phyloP scores from a whole-genome alignment of 2,113 vertebrate species.

The Triplophysa siluroides region DNA sequence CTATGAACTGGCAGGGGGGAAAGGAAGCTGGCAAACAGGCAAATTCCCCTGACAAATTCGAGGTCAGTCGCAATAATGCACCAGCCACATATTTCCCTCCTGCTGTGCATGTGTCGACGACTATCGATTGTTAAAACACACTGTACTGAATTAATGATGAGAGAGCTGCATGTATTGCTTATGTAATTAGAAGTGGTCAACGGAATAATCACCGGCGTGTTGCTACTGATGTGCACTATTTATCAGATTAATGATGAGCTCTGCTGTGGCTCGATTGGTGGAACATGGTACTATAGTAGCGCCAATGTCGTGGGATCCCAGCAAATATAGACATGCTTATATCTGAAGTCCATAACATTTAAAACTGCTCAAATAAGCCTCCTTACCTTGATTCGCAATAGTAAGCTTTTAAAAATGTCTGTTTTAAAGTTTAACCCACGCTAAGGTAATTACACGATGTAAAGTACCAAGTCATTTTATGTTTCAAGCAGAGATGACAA shows the following conservation, averaged over 20 bases:
- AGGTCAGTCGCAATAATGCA: slow-evolving; percentile 24
- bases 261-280: not conserved
- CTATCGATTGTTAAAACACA: not conserved
- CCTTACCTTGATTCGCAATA: too few relatives aligned
- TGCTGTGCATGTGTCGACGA: slow-evolving; percentile 14
- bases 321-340: too few relatives aligned
- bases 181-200: slow-evolving; percentile 12
- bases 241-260: not conserved
- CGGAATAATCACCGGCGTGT: not conserved
- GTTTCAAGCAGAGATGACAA: too few relatives aligned
- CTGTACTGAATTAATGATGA: not conserved
- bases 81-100: not conserved
- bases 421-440: too few relatives aligned
- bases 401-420: too few relatives aligned
- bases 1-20: slow-evolving; percentile 4
- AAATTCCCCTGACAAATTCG: slow-evolving; percentile 26
- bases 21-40: slow-evolving; percentile 38
- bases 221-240: slow-evolving; percentile 2
- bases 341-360: too few relatives aligned
- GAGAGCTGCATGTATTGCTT: not conserved
- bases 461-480: too few relatives aligned
- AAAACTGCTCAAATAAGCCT: too few relatives aligned
- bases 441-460: too few relatives aligned
- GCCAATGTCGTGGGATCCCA: not conserved
- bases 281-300: too few relatives aligned